Base-by-base conservation (phyloP, 1,140 invertebrate species). In the Meloidogyne exigua region DNA sequence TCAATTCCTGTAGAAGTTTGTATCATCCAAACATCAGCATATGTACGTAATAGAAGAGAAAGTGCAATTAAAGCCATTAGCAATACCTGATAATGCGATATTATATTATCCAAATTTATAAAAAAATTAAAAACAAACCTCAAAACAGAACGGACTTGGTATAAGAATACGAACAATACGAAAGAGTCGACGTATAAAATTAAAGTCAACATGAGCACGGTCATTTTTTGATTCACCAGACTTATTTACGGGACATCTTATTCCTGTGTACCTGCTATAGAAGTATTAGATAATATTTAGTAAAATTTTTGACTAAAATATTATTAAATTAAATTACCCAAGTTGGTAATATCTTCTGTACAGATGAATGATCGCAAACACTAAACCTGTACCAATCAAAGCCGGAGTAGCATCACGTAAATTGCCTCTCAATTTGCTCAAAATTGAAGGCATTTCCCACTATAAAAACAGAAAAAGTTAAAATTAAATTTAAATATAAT, bases 21-120 rank as follows among this genome's bases (percentile, higher is more conserved):
- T 80, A 99, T 98, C 90, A 98, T 92, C 94, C 95, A 98, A 67
- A 99, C 91, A 89, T 99, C 96, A 87, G 94, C 96, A 28, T 95
- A 90, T 0, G 95, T 96, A 85, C 95, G 91, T 7, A 92, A 91
- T 12, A 96, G 90, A 11, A 99, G 89, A 28, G 93, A 91, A 11
- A 88, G 82, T 9, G 95, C 95, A 63, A 98, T 92, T 11, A 96
- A 84, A 2, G 91, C 77, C 84, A 96, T 89, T 79, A 93, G 94
- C 64, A 92, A 93, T 76, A 77, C 25, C 76, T 91, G 89, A 90
- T 96, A 76, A 28, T 83, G n/a, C n/a, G n/a, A n/a, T n/a, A 79
- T 63, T 76, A 62, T 75, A 66, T 65, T 42, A 25, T n/a, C 28
- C 26, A 21, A 44, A 72, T 57, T n/a, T 13, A 67, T 39, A 72